phyloP scores from a whole-genome alignment of 2,113 vertebrate genomes.

The Trogon surrucura region DNA sequence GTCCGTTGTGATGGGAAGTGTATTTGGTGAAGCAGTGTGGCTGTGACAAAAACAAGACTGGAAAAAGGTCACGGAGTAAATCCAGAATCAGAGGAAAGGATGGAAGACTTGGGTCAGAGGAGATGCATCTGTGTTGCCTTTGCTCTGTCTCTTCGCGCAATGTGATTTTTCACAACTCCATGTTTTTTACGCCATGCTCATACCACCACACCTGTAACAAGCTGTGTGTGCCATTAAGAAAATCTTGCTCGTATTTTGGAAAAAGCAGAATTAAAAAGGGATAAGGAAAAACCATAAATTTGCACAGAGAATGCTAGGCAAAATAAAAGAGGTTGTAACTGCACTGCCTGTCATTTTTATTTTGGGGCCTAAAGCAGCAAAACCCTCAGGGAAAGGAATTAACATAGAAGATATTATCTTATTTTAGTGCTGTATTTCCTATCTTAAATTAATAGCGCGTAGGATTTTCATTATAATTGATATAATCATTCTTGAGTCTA shows the following conservation, averaged over 20 bases:
- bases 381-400: slow-evolving; percentile 13
- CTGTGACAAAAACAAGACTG: not conserved
- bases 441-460: not conserved
- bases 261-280: not conserved
- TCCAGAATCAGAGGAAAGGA: not conserved
- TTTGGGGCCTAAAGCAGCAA: not conserved
- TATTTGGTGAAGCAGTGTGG: not conserved
- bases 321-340: not conserved
- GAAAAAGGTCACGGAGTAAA: not conserved
- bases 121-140: not conserved
- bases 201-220: not conserved
- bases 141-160: not conserved
- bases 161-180: not conserved
- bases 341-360: not conserved
- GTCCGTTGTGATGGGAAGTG: not conserved
- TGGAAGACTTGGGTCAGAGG: not conserved
- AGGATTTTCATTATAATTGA: slow-evolving; percentile 33
- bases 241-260: not conserved
- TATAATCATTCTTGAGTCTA: not conserved
- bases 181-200: not conserved
- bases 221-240: not conserved
- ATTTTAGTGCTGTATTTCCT: slow-evolving; percentile 1
- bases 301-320: not conserved
- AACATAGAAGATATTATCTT: slow-evolving; percentile 4
- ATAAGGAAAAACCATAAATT: not conserved